These are phyloP conservation scores for Xenopus laevis DNA, from an alignment of 2,113 vertebrate species.

Conservation along the genomic window DNA sequence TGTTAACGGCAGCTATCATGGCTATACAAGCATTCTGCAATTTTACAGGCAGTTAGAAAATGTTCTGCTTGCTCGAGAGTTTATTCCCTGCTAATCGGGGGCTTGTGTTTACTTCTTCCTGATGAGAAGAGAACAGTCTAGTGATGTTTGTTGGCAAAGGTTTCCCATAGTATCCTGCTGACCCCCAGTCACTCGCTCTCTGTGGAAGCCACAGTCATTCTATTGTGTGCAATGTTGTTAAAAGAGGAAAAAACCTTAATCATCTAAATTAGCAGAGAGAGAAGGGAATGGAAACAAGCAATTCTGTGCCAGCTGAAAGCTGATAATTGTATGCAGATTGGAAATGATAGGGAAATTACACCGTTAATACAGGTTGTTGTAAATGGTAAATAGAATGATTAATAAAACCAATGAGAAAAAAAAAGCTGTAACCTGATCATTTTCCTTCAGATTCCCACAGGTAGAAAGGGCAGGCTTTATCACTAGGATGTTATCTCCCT, in stretches of 20 bases:
- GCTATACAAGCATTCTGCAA: too few species aligned
- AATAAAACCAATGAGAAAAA: neutral
- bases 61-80: neutral
- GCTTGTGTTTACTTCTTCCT: neutral
- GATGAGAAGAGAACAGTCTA: neutral
- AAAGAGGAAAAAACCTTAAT: neutral
- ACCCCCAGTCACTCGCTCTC: neutral
- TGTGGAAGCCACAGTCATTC: neutral
- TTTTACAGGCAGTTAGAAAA: too few species aligned
- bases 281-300: neutral
- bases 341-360: neutral
- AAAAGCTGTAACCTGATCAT: too few species aligned
- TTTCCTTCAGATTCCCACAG: neutral
- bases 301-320: neutral
- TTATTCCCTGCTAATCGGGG: neutral
- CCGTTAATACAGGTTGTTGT: neutral
- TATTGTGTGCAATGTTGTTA: neutral
- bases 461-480: neutral
- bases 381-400: neutral
- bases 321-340: neutral
- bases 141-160: conserved; percentile 1
- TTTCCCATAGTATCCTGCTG: neutral
- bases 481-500: neutral
- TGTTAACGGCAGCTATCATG: too few species aligned
- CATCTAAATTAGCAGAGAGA: neutral